Evolutionary conservation across 2,113 vertebrate species (phyloP), one percentile per base, ranked within the genome.

Genomic region (Sebastes schlegelii): DNA sequence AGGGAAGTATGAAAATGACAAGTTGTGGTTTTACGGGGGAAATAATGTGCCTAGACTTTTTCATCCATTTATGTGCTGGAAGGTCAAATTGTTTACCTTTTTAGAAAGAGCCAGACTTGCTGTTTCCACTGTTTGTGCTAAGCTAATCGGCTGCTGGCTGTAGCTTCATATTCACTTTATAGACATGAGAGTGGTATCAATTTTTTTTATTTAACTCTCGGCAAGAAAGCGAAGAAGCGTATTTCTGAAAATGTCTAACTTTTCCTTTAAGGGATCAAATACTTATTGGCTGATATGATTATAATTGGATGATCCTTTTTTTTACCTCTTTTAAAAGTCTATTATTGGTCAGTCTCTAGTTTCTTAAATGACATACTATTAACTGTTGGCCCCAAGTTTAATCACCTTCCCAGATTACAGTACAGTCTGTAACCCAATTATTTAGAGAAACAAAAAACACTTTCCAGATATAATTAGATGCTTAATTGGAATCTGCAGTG

Each of bases 391-490:
- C 26, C 26, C 26, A 26, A 26, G 26, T 26, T 52, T 76, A 80
- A 60, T 76, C 65, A 76, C 26, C 17, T 49, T 67, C 21, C 21
- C 14, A 5, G 61, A 14, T 74, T 61, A 45, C 26, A 68, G n/a
- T 46, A 52, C 42, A 52, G 34, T 19, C 16, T 60, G 62, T 23
- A 71, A 64, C 26, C 14, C 12, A 72, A 12, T 83, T 48, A 42
- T 82, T 82, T 45, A 48, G 34, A 66, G 65, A 71, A 11, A 11
- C 11, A 62, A 77, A 26, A 66, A 45, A 5, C 51, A 69, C 51
- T 66, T 74, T 14, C 40, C 57, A 42, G 19, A 70, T 77, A 23
- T 80, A 80, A 86, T 83, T 70, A 65, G 58, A 83, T 74, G 63
- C 58, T 60, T 70, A 65, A 71, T 80, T 77, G 26, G 14, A 79